Base-by-base conservation (phyloP, 2,113 vertebrate species). In the Solea solea region DNA sequence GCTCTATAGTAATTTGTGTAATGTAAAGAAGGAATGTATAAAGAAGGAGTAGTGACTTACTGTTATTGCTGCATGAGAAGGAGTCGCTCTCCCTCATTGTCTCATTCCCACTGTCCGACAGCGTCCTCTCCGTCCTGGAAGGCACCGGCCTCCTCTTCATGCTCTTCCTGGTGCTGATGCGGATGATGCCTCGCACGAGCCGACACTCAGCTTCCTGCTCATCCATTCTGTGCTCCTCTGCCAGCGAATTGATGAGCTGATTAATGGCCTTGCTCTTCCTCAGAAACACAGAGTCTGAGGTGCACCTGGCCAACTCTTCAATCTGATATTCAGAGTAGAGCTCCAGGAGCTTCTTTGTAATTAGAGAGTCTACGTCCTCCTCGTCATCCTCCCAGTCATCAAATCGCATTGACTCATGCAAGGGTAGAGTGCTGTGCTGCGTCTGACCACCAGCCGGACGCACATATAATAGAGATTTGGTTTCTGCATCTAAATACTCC, bases 291-390 rank as follows among this genome's bases (percentile, higher is more conserved):
- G 97, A 98, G 91, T 99, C 97, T 0, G 97, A 95, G 0, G 97
- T 98, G 92, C 97, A 98, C 84, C 95, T 94, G 74, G 96, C 97
- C 87, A 98, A 81, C 93, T 98, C 96, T 0, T 98, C 96, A 0
- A 99, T 99, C 91, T 99, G 97, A 87, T 98, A 97, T 9, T 97
- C 95, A 0, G 97, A 97, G 94, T 97, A 99, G 1, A 99, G 95
- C 93, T 97, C 96, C 0, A 97, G 94, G n/a, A 99, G 94, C 72
- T 99, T 99, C 90, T 93, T 95, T 27, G 95, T 92, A 72, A 99
- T 98, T 9, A 98, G 92, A 12, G 95, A 91, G 8, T 99, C 97
- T 1, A 99, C 95, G 64, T 97, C 88, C 55, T 94, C 81, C 72
- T 95, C 95, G 21, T 93, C 94, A 39, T 95, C 95, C 40, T 94